These are phyloP conservation scores for Arvicola amphibius DNA, from an alignment of 2,797 vertebrate genomes.

Conservation along the genomic window DNA sequence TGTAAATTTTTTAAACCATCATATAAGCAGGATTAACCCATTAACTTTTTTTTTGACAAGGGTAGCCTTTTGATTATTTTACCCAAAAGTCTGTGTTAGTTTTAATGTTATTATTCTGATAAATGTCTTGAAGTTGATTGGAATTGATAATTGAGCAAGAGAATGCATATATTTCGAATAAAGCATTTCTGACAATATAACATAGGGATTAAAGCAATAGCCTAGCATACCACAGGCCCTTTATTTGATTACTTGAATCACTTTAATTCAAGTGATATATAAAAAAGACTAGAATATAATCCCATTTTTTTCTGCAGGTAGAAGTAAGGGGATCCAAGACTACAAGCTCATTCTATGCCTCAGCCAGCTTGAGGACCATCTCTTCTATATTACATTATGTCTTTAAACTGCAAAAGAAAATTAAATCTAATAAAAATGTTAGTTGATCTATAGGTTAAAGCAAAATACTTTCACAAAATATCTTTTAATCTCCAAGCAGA, in stretches of 20 bases:
- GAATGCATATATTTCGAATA: neutral
- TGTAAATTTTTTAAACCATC: neutral
- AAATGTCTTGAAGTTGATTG: neutral
- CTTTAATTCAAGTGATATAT: neutral
- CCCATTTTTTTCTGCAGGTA: neutral
- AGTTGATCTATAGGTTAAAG: conserved; percentile 15
- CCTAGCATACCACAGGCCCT: neutral
- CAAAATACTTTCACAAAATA: neutral
- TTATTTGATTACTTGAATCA: neutral
- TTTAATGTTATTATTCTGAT: conserved; percentile 30
- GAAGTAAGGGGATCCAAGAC: neutral
- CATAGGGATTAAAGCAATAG: too few species aligned
- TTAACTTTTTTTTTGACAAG: neutral
- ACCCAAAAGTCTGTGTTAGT: neutral
- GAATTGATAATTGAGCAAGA: conserved; percentile 1
- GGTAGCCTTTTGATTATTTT: conserved; percentile 40
- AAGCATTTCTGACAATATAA: neutral
- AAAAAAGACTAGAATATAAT: neutral
- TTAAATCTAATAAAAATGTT: neutral
- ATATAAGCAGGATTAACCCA: neutral
- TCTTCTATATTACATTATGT: neutral
- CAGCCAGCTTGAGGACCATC: neutral
- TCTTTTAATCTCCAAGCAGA: neutral
- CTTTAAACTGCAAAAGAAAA: neutral
- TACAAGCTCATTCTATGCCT: too few species aligned